Base-by-base conservation (phyloP, 2,113 vertebrate genomes). In the Tachycineta bicolor region DNA sequence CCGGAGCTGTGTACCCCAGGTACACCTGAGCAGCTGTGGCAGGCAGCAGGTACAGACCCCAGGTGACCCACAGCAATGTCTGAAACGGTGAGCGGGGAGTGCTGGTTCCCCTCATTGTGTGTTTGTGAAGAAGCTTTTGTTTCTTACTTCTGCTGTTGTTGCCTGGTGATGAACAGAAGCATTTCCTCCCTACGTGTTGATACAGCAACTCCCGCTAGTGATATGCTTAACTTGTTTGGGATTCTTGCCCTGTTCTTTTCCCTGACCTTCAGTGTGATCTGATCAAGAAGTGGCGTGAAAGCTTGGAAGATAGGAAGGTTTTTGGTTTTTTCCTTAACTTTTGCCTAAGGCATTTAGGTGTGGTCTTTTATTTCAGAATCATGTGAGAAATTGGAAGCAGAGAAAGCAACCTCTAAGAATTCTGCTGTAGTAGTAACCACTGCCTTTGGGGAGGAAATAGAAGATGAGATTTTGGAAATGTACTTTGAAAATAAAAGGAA, bases 401-500 rank as follows among this genome's bases (percentile, higher is more conserved):
- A 93, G 82, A 74, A 73, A 62, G 6, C 19, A 67, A 6, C 20
- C 7, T 65, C 83, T 73, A 43, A 10, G 52, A 94, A 41, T 59
- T 90, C 90, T 69, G 26, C 47, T n/a, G 9, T 96, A 77, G 63
- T 83, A 53, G 85, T 97, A 58, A 91, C 87, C 41, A 67, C 94
- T 58, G 87, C 80, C 62, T 37, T 37, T 47, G 94, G 77, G 33
- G 68, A 95, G 28, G 33, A 97, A 80, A 92, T 97, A 83, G 91
- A 93, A 39, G 79, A 89, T 33, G 87, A 96, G 2, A 43, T 96
- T 58, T 18, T 97, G 46, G 87, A 94, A 90, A 89, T 96, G 94
- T 97, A 97, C 62, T 97, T 97, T 76, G 96, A 97, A 95, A 97
- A 92, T 87, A 97, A 96, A 69, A 96, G 49, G 70, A 93, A 46